Percentiles rank a stretch among this genome's conserved stretches.
Evolutionary conservation across 35 echinoderm and acorn worm species (phyloP).

Genomic region (Hemicentrotus pulcherrimus): DNA sequence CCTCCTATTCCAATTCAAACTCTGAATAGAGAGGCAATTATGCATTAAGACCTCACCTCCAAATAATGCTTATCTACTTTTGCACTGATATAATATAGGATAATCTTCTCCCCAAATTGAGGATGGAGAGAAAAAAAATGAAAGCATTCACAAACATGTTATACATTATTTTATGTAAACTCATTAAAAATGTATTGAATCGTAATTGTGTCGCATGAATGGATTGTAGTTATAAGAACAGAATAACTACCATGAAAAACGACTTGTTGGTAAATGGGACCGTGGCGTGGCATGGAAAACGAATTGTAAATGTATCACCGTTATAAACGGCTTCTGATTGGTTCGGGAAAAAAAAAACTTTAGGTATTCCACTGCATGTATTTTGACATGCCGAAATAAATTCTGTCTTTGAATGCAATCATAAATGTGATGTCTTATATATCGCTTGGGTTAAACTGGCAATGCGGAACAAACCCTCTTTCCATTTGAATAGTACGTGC

Average conservation of each 20-base stretch:
- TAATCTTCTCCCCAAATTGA: not conserved
- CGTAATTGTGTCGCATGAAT: not conserved
- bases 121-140: not conserved
- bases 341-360: too few species aligned
- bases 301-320: not conserved
- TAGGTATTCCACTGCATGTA: too few species aligned
- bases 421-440: not conserved
- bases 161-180: not conserved
- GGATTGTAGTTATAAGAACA: not conserved
- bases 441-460: not conserved
- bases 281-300: not conserved
- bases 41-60: slow-evolving; percentile 51
- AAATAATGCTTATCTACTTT: slow-evolving; percentile 61
- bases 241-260: too few species aligned
- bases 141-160: not conserved
- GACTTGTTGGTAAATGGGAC: too few species aligned
- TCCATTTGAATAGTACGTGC: not conserved
- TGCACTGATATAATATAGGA: not conserved
- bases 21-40: slow-evolving; percentile 49
- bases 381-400: too few species aligned
- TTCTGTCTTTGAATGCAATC: too few species aligned
- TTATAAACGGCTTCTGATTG: not conserved
- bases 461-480: not conserved
- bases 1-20: slow-evolving; percentile 44
- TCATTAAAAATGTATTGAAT: slow-evolving; percentile 3